These are phyloP conservation scores for Tenthredo mesomela DNA, from an alignment of 2,888 invertebrate species.

Conservation along the genomic window DNA sequence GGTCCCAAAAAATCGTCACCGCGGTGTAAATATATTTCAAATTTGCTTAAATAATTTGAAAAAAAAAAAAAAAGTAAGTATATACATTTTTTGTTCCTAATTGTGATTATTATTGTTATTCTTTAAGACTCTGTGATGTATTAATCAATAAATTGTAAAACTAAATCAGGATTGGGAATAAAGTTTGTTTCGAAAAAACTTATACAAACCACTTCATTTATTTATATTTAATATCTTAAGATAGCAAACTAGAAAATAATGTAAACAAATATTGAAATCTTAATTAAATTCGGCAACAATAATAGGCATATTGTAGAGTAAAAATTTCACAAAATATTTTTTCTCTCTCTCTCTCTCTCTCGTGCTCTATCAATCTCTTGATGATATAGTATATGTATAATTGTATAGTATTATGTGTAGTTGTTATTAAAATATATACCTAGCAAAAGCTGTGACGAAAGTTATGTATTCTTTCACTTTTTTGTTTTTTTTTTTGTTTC, in stretches of 20 bases:
- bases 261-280: constrained; percentile 55
- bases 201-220: constrained; percentile 57
- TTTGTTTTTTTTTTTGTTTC: neutral
- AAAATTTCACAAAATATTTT: constrained; percentile 21
- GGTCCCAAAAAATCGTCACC: neutral
- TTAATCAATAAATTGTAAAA: neutral
- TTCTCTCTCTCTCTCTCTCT: neutral
- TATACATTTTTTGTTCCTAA: no score
- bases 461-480: neutral
- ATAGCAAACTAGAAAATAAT: constrained; percentile 62
- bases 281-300: constrained; percentile 23
- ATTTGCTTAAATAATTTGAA: no score
- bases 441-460: neutral
- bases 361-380: no score
- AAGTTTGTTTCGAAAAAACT: neutral
- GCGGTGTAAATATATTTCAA: neutral
- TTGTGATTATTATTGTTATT: no score
- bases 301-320: neutral
- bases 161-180: neutral
- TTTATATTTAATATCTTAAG: constrained; percentile 59
- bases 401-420: neutral
- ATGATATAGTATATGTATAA: neutral
- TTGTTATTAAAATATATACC: constrained; percentile 8
- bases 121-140: neutral
- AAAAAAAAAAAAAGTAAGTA: no score